Percentiles rank a stretch among this genome's conserved stretches.
Evolutionary conservation across 2,797 vertebrate species (phyloP).

Genomic region (Natrix natrix): DNA sequence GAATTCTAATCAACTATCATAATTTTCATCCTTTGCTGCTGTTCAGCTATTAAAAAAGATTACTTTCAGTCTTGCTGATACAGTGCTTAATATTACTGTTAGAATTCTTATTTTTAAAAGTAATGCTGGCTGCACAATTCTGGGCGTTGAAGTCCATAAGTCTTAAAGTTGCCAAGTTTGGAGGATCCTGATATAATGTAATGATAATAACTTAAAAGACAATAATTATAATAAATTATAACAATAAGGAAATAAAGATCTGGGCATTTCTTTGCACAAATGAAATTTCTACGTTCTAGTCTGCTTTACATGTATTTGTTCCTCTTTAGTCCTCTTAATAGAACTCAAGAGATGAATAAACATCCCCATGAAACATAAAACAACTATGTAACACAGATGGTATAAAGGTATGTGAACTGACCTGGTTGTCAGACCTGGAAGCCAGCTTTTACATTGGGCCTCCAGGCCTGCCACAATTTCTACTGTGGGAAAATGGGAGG

Average conservation of each 20-base stretch:
- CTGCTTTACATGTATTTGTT: neutral
- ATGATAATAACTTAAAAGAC: neutral
- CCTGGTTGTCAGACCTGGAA: too few relatives aligned
- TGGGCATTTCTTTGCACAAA: neutral
- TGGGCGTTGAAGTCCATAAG: neutral
- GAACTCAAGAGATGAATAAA: neutral
- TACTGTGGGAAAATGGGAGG: too few relatives aligned
- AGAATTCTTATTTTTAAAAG: neutral
- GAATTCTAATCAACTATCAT: neutral
- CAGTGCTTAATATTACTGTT: neutral
- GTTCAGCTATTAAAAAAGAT: neutral
- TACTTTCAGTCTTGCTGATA: neutral
- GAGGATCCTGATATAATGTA: neutral
- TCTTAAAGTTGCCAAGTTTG: neutral
- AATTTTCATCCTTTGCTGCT: neutral
- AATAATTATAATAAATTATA: neutral
- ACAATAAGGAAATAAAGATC: neutral
- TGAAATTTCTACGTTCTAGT: neutral
- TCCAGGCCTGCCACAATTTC: too few relatives aligned
- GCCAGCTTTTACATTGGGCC: too few relatives aligned
- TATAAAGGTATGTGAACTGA: neutral
- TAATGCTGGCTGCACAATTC: neutral
- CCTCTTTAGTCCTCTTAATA: neutral
- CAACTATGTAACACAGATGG: neutral
- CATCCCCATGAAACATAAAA: neutral